Conservation (phyloP, 2,888 invertebrate genomes). For the Leucophora obtusa region DNA sequence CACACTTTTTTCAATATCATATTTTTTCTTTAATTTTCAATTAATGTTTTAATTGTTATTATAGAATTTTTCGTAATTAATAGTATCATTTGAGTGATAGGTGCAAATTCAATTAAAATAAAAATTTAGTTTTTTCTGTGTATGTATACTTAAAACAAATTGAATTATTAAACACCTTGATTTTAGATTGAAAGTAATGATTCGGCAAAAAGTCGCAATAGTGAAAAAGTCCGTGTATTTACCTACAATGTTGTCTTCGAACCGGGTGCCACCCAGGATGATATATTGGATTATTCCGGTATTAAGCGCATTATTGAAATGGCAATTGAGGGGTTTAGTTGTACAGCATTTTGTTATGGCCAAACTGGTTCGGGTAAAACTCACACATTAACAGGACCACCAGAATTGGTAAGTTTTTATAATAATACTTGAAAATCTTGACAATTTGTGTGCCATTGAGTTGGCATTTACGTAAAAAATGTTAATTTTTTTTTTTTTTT, state of each 20-base stretch:
- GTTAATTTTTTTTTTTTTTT: neutral
- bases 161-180: neutral
- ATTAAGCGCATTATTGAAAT: slow-evolving; percentile 94
- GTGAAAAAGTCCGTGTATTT: slow-evolving; percentile 88
- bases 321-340: slow-evolving; percentile 95
- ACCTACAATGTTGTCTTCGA: slow-evolving; percentile 96
- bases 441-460: too few relatives aligned
- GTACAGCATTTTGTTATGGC: slow-evolving; percentile 96
- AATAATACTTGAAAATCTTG: too few relatives aligned
- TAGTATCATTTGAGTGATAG: too few relatives aligned
- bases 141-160: neutral
- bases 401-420: slow-evolving; percentile 84
- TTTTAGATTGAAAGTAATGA: slow-evolving; percentile 80
- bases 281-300: slow-evolving; percentile 93
- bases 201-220: slow-evolving; percentile 81
- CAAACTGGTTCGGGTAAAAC: slow-evolving; percentile 98
- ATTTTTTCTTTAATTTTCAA: too few relatives aligned
- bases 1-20: too few relatives aligned
- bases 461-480: neutral
- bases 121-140: too few relatives aligned
- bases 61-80: too few relatives aligned
- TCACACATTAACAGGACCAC: slow-evolving; percentile 95
- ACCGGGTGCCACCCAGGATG: slow-evolving; percentile 89
- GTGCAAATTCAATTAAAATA: too few relatives aligned
- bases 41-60: too few relatives aligned